A percentile compares a stretch with the other conserved stretches of the same genome.
Evolutionary conservation across 2,888 invertebrate species (phyloP).

Genomic region (Neoascia interrupta): DNA sequence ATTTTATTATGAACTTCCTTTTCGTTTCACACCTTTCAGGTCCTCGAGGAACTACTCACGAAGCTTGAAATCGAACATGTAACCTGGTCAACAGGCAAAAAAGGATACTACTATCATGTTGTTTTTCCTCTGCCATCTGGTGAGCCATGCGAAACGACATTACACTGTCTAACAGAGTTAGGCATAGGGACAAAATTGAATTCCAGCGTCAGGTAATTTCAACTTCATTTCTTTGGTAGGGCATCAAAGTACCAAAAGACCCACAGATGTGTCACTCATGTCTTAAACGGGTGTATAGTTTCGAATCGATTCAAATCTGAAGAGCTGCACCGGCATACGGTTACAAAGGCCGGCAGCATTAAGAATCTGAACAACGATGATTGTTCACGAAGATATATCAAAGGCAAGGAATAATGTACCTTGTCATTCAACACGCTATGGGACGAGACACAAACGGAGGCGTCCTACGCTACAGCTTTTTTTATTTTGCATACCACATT

Average conservation of each 20-base stretch:
- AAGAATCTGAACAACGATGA: background rate
- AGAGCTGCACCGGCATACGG: slow-evolving; percentile 1
- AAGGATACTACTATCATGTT: slow-evolving; percentile 85
- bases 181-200: slow-evolving; percentile 86
- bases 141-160: slow-evolving; percentile 86
- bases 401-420: too few species aligned
- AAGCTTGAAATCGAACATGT: slow-evolving; percentile 86
- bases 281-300: slow-evolving; percentile 5
- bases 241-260: background rate
- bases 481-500: too few species aligned
- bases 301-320: slow-evolving; percentile 17
- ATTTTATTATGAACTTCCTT: too few species aligned
- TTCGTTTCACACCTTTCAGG: too few species aligned
- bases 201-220: slow-evolving; percentile 85
- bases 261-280: background rate
- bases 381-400: background rate
- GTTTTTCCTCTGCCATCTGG: slow-evolving; percentile 86
- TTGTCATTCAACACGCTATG: background rate
- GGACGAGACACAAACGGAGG: background rate
- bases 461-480: background rate
- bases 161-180: slow-evolving; percentile 86
- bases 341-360: background rate
- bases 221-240: too few species aligned
- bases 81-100: slow-evolving; percentile 85
- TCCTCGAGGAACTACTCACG: slow-evolving; percentile 84